Conservation (phyloP, 92 coral and sea anemone genomes). For the Actinostola sp. region DNA sequence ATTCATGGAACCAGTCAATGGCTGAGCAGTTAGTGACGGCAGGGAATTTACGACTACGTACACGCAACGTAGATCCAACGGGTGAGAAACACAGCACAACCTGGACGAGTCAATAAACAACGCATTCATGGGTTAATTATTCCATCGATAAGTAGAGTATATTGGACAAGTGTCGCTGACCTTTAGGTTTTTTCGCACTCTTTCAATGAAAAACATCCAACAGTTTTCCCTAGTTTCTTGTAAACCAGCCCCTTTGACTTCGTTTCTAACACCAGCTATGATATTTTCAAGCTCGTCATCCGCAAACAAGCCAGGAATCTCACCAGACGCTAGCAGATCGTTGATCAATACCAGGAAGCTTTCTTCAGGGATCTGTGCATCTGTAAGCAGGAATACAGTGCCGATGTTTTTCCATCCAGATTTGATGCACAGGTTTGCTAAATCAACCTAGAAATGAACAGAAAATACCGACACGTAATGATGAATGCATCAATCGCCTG, state of each 20-base stretch:
- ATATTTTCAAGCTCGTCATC: slow-evolving; percentile 98
- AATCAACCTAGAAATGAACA: slow-evolving; percentile 90
- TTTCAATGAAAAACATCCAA: slow-evolving; percentile 97
- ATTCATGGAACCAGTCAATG: slow-evolving; percentile 99
- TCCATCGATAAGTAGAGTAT: no score
- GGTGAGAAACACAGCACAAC: slow-evolving; percentile 99
- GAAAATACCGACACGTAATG: no score
- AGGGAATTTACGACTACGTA: slow-evolving; percentile 99
- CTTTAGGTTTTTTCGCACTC: slow-evolving; percentile 93
- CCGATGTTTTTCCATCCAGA: slow-evolving; percentile 98
- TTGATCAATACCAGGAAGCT: slow-evolving; percentile 93
- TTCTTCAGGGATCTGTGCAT: slow-evolving; percentile 98
- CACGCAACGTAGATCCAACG: slow-evolving; percentile 97
- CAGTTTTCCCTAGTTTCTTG: slow-evolving; percentile 98
- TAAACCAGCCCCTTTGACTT: slow-evolving; percentile 96
- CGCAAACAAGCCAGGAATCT: slow-evolving; percentile 94
- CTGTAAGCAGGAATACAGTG: slow-evolving; percentile 93
- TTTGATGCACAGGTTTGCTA: slow-evolving; percentile 86
- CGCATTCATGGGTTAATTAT: not conserved
- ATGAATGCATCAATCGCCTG: no score
- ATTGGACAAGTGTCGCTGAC: slow-evolving; percentile 36
- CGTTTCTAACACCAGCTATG: slow-evolving; percentile 87
- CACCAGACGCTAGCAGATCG: slow-evolving; percentile 98
- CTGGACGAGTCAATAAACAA: slow-evolving; percentile 17
- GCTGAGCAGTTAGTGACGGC: slow-evolving; percentile 99